Conservation (phyloP, 2,113 vertebrate species). For the Ailurus styani region DNA sequence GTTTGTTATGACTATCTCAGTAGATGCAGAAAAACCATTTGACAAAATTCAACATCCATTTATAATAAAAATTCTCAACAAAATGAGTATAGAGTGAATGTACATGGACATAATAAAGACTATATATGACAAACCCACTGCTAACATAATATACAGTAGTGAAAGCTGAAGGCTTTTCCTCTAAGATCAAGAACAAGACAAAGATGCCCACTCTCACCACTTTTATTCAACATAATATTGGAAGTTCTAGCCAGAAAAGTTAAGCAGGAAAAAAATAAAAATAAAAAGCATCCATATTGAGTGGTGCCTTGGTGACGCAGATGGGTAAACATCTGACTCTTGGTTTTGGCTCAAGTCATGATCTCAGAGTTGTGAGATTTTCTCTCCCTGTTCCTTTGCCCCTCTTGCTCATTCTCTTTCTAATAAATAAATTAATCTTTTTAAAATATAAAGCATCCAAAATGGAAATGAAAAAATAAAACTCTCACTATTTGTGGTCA, state of each 20-base stretch:
- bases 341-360: not conserved
- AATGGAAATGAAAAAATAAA: not conserved
- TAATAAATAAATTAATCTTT: not conserved
- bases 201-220: no score
- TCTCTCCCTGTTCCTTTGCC: not conserved
- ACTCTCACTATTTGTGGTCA: not conserved
- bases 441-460: not conserved
- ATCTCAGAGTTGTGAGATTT: not conserved
- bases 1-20: not conserved
- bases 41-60: no score
- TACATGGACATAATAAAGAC: no score
- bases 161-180: no score
- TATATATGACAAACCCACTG: no score
- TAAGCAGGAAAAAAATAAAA: not conserved
- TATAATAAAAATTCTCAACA: no score
- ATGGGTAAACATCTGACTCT: not conserved
- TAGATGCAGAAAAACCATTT: not conserved
- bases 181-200: no score
- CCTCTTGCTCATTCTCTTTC: not conserved
- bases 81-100: no score
- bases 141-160: no score
- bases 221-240: not conserved
- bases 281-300: not conserved
- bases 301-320: not conserved
- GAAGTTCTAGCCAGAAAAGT: not conserved